Base-by-base conservation (phyloP, 2,888 invertebrate genomes). In the Harpalus rubripes region DNA sequence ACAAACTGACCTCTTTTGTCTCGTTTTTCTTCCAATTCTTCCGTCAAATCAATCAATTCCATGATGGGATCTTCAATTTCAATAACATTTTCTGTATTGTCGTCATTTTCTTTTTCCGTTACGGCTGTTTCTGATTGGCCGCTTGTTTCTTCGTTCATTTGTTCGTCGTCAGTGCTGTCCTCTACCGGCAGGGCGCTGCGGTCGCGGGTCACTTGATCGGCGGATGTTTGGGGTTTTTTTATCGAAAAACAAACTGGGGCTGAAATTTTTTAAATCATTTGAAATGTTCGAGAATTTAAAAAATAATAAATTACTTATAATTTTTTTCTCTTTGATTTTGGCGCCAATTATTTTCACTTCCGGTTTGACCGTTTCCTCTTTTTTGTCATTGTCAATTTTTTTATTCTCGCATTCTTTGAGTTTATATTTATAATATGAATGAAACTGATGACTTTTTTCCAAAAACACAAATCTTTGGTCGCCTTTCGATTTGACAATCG, bases 381-480 rank as follows among this genome's bases (percentile, higher is more conserved):
- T 68, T 0, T n/a, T 3, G 15, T 39, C 68, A 8, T 0, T 22
- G 2, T 63, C 18, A 59, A 5, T 63, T 10, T 7, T 26, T 15
- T 68, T 68, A 0, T 90, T 90, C 81, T 90, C 91, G 86, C 91
- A 91, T 41, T 92, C 92, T 72, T 91, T 92, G 10, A 94, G 93
- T 91, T 93, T 95, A 89, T 94, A 94, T 88, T 93, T 94, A 89
- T 99, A 99, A 90, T 97, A 98, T 0, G 94, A 93, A 91, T 97
- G 94, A 89, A 95, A 96, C 81, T 94, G 93, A 90, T 98, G 95
- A 1, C 92, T 93, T 0, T 95, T 92, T 86, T 97, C 94, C 0
- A 99, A 91, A 90, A 99, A 99, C 26, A 95, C 95, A 91, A 99
- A 98, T 44, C 98, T 92, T 0, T 95, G 94, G 90, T 98, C 98